Evolutionary conservation across 2,888 invertebrate genomes (phyloP).

Genomic region (Hypselothyrea guttata): DNA sequence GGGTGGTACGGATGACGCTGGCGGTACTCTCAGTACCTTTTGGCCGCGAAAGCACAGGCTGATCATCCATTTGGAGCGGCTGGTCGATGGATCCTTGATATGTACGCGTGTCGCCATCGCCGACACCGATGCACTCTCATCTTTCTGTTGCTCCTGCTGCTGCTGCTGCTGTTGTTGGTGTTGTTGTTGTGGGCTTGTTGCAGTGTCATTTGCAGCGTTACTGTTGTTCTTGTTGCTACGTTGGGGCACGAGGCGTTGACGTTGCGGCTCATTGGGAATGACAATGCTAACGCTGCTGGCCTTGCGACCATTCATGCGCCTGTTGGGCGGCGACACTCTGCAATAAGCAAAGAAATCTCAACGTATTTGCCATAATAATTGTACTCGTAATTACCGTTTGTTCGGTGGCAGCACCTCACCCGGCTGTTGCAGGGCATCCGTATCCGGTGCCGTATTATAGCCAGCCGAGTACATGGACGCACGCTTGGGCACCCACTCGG

Average conservation of each 20-base stretch:
- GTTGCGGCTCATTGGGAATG: slow-evolving; percentile 55
- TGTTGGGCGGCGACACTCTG: slow-evolving; percentile 71
- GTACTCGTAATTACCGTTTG: slow-evolving; percentile 56
- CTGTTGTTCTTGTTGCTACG: slow-evolving; percentile 40
- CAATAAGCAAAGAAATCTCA: background rate
- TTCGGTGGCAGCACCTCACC: slow-evolving; percentile 57
- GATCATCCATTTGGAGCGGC: slow-evolving; percentile 77
- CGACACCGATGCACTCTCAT: slow-evolving; percentile 26
- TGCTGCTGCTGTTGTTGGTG: slow-evolving; percentile 38
- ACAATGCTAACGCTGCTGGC: slow-evolving; percentile 63
- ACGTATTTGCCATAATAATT: background rate
- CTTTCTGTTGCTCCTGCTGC: slow-evolving; percentile 15
- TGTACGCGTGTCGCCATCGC: slow-evolving; percentile 40
- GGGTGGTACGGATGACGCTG: slow-evolving; percentile 81
- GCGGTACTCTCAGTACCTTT: slow-evolving; percentile 82
- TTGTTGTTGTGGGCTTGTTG: background rate
- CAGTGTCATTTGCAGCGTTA: slow-evolving; percentile 5
- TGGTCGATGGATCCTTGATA: slow-evolving; percentile 44
- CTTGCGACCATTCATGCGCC: slow-evolving; percentile 58
- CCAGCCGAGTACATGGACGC: slow-evolving; percentile 81
- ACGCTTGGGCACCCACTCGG: slow-evolving; percentile 81
- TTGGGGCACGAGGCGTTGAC: slow-evolving; percentile 34
- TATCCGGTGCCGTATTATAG: slow-evolving; percentile 81
- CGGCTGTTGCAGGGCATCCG: slow-evolving; percentile 74
- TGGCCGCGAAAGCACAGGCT: slow-evolving; percentile 81